These are phyloP conservation scores for Perdix hodgsoniae DNA, from an alignment of 2,797 vertebrate genomes.

Conservation along the genomic window DNA sequence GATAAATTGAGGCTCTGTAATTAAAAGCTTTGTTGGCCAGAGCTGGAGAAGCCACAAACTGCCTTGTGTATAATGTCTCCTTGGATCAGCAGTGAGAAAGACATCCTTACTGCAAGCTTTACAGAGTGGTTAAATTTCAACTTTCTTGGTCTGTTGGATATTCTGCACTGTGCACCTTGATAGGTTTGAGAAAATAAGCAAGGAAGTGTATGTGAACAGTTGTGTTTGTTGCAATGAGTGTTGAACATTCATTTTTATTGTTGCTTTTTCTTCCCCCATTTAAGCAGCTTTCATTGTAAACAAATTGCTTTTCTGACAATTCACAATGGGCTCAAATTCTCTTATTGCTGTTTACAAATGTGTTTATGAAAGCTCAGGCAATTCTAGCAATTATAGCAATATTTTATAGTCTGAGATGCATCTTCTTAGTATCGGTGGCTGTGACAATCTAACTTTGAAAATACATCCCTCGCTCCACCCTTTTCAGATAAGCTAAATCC, in stretches of 20 bases:
- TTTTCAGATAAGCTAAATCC: conserved; percentile 48
- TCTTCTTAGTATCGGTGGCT: conserved; percentile 42
- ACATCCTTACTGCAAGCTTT: background rate
- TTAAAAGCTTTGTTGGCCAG: background rate
- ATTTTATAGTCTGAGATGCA: conserved; percentile 68
- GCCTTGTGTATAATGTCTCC: background rate
- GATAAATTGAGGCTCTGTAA: background rate
- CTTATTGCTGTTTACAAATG: conserved; percentile 76
- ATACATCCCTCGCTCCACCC: conserved; percentile 24
- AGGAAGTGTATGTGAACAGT: conserved; percentile 23
- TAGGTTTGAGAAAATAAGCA: conserved; percentile 15
- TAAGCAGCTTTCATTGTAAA: conserved; percentile 52
- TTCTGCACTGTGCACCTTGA: background rate
- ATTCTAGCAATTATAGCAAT: conserved; percentile 71
- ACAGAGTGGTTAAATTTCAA: background rate
- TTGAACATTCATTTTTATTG: conserved; percentile 58
- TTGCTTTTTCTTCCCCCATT: conserved; percentile 37
- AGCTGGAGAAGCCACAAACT: background rate
- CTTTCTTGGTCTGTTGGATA: conserved; percentile 10
- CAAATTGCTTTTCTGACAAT: conserved; percentile 70
- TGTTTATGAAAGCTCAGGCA: conserved; percentile 75
- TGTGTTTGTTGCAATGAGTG: conserved; percentile 45
- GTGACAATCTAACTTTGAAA: conserved; percentile 31
- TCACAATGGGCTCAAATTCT: conserved; percentile 67
- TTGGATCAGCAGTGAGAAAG: background rate